Percentiles rank a stretch among this genome's conserved stretches.
phyloP scores from a whole-genome alignment of 2,888 invertebrate genomes.

The Parnassius smintheus region DNA sequence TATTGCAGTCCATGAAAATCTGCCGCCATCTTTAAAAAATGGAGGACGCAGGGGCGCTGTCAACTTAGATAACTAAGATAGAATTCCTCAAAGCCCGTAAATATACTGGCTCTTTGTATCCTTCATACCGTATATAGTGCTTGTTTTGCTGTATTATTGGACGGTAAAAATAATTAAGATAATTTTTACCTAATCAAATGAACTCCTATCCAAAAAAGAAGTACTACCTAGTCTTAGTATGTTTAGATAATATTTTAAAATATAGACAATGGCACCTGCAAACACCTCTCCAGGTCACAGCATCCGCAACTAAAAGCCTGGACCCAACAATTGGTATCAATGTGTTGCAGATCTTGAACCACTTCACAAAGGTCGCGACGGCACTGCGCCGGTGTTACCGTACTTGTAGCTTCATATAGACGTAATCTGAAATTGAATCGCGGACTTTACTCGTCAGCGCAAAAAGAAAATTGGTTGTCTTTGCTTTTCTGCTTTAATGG shows the following conservation, averaged over 20 bases:
- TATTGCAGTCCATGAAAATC: no score
- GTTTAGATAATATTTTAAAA: neutral
- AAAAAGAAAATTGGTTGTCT: neutral
- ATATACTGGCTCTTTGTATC: no score
- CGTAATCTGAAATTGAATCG: slow-evolving; percentile 57
- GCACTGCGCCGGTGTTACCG: slow-evolving; percentile 43
- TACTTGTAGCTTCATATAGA: slow-evolving; percentile 51
- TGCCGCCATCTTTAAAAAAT: no score
- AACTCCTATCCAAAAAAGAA: no score
- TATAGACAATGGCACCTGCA: slow-evolving; percentile 53
- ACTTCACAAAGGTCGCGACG: slow-evolving; percentile 54
- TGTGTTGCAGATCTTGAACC: slow-evolving; percentile 61
- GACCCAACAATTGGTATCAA: slow-evolving; percentile 66
- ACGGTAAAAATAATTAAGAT: no score
- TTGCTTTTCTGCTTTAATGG: neutral
- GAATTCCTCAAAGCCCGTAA: no score
- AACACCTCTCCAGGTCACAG: slow-evolving; percentile 58
- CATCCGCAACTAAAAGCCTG: slow-evolving; percentile 58
- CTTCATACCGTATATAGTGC: no score
- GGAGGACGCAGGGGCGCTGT: no score
- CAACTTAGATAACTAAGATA: no score
- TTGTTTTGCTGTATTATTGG: no score
- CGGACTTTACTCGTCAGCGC: neutral
- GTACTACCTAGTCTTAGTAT: no score
- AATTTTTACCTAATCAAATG: no score